Conservation (phyloP, 2,888 invertebrate genomes). For the Rhagonycha fulva region DNA sequence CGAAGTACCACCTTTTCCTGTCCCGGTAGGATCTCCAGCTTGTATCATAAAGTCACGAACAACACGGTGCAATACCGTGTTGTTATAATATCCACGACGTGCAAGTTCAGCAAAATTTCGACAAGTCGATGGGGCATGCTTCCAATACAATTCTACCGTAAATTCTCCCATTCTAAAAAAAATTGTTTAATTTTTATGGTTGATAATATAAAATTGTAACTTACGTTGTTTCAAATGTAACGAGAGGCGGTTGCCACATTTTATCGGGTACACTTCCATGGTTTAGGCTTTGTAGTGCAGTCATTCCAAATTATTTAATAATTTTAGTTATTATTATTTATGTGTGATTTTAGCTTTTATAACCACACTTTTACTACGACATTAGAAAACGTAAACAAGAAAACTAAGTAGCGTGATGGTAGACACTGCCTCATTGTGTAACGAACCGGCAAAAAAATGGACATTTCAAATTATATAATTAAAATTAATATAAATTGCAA, state of each 20-base stretch:
- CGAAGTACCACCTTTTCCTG: slow-evolving; percentile 93
- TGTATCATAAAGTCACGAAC: slow-evolving; percentile 94
- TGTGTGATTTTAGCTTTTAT: neutral
- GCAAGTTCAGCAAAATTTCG: slow-evolving; percentile 95
- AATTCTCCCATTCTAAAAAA: slow-evolving; percentile 88
- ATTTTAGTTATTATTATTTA: neutral
- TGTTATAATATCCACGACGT: slow-evolving; percentile 93
- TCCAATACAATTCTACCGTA: slow-evolving; percentile 95
- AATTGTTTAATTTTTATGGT: neutral
- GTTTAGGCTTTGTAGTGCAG: slow-evolving; percentile 60
- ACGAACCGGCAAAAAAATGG: too few relatives aligned
- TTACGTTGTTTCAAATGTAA: slow-evolving; percentile 83
- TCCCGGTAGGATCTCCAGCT: slow-evolving; percentile 93
- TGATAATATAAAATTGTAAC: slow-evolving; percentile 43
- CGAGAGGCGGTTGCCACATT: slow-evolving; percentile 87
- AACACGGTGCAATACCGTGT: slow-evolving; percentile 94
- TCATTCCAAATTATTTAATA: slow-evolving; percentile 34
- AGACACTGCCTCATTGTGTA: too few relatives aligned
- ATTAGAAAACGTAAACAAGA: neutral
- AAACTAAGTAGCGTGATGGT: too few relatives aligned
- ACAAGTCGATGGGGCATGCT: slow-evolving; percentile 96
- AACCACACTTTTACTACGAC: neutral
- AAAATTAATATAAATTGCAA: too few relatives aligned
- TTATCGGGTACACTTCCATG: slow-evolving; percentile 80
- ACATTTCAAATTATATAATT: too few relatives aligned